Conservation (phyloP, 1,140 invertebrate genomes). For the Phocides pigmalion region DNA sequence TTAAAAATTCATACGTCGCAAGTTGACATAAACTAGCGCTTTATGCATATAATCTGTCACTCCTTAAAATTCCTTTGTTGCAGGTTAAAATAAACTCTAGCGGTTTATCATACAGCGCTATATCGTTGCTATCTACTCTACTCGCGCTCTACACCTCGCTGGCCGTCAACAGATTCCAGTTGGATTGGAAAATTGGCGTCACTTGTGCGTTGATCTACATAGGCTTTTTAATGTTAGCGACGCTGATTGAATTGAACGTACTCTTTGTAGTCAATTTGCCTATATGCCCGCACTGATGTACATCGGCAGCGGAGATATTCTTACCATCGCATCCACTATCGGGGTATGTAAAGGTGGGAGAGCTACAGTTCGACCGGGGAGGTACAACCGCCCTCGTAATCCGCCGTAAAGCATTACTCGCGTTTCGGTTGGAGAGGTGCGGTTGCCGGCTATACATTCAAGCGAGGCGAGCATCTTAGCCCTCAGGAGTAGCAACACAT, state of each 20-base stretch:
- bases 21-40: conserved; percentile 89
- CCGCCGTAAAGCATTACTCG: too few species aligned
- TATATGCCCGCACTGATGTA: conserved; percentile 84
- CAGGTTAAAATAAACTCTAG: conserved; percentile 89
- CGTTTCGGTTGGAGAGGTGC: too few species aligned
- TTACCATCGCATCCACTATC: neutral
- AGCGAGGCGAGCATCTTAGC: too few species aligned
- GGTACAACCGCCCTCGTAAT: too few species aligned
- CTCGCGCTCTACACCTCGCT: conserved; percentile 91
- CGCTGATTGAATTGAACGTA: conserved; percentile 93
- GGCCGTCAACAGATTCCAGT: conserved; percentile 90
- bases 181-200: conserved; percentile 91
- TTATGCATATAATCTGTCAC: too few species aligned
- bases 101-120: conserved; percentile 92
- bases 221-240: conserved; percentile 90
- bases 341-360: neutral
- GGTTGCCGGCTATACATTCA: too few species aligned
- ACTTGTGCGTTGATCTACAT: conserved; percentile 91
- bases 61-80: conserved; percentile 32
- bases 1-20: conserved; percentile 41
- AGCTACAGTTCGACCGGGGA: too few species aligned
- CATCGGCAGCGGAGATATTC: neutral
- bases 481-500: too few species aligned
- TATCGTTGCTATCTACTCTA: conserved; percentile 91
- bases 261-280: conserved; percentile 94